Conservation (phyloP, 2,888 invertebrate genomes). For the Panzeria rudis region DNA sequence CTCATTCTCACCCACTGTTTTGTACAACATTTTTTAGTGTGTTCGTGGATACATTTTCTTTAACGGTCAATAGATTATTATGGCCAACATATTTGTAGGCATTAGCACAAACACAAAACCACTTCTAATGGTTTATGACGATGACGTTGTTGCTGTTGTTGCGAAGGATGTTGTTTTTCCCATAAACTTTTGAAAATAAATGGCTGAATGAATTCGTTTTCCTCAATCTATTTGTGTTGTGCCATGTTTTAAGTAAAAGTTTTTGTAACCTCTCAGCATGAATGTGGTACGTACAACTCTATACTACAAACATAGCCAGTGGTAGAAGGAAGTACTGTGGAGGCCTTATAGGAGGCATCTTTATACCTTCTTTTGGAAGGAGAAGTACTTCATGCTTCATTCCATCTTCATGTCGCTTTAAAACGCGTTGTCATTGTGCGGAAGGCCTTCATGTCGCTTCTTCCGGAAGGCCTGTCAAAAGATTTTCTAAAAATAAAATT, state of each 20-base stretch:
- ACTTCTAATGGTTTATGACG: conserved; percentile 46
- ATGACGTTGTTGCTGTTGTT: conserved; percentile 5
- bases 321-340: no score
- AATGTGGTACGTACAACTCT: not conserved
- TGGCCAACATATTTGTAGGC: conserved; percentile 51
- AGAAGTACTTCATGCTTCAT: no score
- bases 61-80: conserved; percentile 72
- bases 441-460: no score
- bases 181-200: conserved; percentile 29
- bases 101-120: conserved; percentile 32
- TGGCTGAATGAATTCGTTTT: conserved; percentile 3
- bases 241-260: conserved; percentile 54
- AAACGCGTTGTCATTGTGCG: no score
- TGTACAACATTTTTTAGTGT: not conserved
- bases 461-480: no score
- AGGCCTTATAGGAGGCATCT: no score
- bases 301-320: no score
- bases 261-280: conserved; percentile 16
- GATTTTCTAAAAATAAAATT: no score
- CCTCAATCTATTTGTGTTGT: not conserved
- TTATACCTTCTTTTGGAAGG: no score
- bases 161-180: conserved; percentile 4
- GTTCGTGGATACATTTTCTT: conserved; percentile 32
- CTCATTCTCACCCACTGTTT: not conserved
- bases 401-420: no score